Percentiles rank a stretch among this genome's conserved stretches.
Evolutionary conservation across 2,888 invertebrate genomes (phyloP).

Genomic region (Sarcophaga caerulescens): DNA sequence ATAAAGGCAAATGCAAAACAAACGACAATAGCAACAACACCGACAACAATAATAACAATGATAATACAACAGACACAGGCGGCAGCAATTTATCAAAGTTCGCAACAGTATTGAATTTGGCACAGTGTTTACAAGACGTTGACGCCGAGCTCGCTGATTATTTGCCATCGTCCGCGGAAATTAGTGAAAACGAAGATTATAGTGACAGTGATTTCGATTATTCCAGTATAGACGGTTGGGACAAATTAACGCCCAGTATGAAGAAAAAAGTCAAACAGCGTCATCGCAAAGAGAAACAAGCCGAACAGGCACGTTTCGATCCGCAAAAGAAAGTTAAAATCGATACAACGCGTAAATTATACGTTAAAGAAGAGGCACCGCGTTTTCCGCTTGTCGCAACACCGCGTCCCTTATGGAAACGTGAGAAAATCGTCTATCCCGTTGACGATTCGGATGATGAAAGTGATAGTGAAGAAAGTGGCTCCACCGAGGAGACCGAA

Average conservation of each 20-base stretch:
- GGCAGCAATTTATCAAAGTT: constrained; percentile 81
- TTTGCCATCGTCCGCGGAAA: constrained; percentile 79
- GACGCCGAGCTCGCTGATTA: constrained; percentile 81
- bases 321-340: constrained; percentile 81
- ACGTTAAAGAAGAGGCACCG: constrained; percentile 83
- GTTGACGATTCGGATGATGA: constrained; percentile 82
- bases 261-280: constrained; percentile 79
- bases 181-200: constrained; percentile 73
- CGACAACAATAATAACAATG: constrained; percentile 38
- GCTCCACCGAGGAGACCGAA: constrained; percentile 74
- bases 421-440: constrained; percentile 82
- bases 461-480: constrained; percentile 77
- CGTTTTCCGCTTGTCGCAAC: constrained; percentile 84
- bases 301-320: constrained; percentile 79
- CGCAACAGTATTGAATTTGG: constrained; percentile 81
- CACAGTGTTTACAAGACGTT: constrained; percentile 81
- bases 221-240: constrained; percentile 78
- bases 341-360: constrained; percentile 80
- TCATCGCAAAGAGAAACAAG: constrained; percentile 78
- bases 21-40: constrained; percentile 66
- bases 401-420: constrained; percentile 83
- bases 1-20: constrained; percentile 70
- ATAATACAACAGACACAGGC: constrained; percentile 69
- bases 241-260: constrained; percentile 78
- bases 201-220: constrained; percentile 76